Percentiles rank a stretch among this genome's conserved stretches.
Conservation (phyloP, 92 coral and sea anemone species). For the Pocillopora grandis region DNA sequence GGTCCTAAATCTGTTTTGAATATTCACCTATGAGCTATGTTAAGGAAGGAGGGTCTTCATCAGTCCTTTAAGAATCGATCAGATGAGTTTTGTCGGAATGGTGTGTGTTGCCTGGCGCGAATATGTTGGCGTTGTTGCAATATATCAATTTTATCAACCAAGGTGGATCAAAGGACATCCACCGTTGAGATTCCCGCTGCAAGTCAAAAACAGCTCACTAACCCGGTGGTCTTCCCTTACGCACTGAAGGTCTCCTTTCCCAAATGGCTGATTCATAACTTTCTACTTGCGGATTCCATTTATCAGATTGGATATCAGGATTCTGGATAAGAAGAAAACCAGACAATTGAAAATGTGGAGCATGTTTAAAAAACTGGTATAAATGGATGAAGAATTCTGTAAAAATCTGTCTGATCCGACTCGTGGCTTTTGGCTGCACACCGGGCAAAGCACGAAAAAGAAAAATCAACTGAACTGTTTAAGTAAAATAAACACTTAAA, state of each 20-base stretch:
- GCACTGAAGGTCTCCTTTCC: constrained; percentile 1
- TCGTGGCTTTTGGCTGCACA: not conserved
- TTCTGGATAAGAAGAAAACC: constrained; percentile 23
- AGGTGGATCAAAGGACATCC: constrained; percentile 1
- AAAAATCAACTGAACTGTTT: not conserved
- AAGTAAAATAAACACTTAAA: not conserved
- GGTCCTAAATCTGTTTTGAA: not conserved
- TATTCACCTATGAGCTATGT: not conserved
- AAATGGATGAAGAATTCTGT: not conserved
- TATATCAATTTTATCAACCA: not conserved
- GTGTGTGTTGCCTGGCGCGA: not conserved
- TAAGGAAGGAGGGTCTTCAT: not conserved
- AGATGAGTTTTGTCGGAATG: not conserved
- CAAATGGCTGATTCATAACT: constrained; percentile 1
- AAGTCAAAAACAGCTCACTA: not conserved
- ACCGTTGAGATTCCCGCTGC: constrained; percentile 1
- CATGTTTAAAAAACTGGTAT: constrained; percentile 13
- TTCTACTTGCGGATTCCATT: constrained; percentile 22
- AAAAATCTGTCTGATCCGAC: constrained; percentile 5
- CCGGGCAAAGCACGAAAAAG: not conserved
- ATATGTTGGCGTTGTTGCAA: not conserved
- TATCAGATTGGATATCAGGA: constrained; percentile 20
- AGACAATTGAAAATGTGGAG: constrained; percentile 10
- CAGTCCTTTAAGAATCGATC: not conserved
- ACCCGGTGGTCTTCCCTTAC: constrained; percentile 34